Evolutionary conservation across 2,888 invertebrate species (phyloP).

Genomic region (Ametastegia equiseti): DNA sequence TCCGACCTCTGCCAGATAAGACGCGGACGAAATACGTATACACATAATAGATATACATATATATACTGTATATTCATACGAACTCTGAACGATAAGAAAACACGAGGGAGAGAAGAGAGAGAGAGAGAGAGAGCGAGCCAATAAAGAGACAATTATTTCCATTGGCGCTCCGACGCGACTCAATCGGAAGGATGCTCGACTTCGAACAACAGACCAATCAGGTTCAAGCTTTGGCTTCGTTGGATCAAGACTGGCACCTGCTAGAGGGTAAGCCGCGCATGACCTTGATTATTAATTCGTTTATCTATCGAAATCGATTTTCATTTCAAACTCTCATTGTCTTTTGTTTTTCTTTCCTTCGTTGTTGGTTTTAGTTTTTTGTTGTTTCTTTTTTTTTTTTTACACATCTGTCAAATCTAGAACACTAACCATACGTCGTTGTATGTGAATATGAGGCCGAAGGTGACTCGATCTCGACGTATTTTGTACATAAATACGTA

Average conservation of each 20-base stretch:
- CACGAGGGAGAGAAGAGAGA: constrained; percentile 30
- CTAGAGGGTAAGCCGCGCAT: constrained; percentile 67
- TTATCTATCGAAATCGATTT: constrained; percentile 23
- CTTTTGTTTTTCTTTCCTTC: background rate
- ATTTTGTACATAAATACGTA: too few relatives aligned
- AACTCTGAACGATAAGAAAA: constrained; percentile 3
- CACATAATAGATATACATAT: background rate
- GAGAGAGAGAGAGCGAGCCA: constrained; percentile 28
- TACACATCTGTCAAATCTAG: too few relatives aligned
- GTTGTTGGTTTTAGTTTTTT: background rate
- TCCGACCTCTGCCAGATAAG: constrained; percentile 20
- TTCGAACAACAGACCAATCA: constrained; percentile 70
- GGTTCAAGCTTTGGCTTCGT: constrained; percentile 65
- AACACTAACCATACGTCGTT: too few relatives aligned
- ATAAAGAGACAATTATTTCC: constrained; percentile 30
- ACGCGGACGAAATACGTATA: background rate
- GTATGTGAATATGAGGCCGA: background rate
- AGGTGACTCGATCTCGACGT: constrained; percentile 36
- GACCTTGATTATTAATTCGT: constrained; percentile 57
- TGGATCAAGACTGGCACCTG: constrained; percentile 68
- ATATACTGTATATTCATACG: constrained; percentile 1
- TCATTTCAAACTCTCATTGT: background rate
- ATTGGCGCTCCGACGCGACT: constrained; percentile 25
- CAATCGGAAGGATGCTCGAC: constrained; percentile 64
- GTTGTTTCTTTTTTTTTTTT: background rate